These are phyloP conservation scores for Microtus pennsylvanicus DNA, from an alignment of 2,113 vertebrate species.

Conservation along the genomic window DNA sequence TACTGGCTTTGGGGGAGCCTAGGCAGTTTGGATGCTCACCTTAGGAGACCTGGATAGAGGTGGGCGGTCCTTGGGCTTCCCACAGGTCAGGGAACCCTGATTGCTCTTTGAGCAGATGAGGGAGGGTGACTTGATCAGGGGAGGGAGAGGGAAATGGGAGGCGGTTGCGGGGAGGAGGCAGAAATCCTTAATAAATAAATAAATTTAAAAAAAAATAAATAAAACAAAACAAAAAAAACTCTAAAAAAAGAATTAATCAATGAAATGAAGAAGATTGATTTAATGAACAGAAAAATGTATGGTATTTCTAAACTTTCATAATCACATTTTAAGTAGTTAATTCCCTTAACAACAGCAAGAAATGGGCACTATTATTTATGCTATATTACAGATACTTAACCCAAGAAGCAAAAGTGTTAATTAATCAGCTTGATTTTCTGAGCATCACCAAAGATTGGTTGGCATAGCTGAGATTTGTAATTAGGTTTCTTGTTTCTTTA, in stretches of 20 bases:
- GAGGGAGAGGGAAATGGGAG: too few relatives aligned
- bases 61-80: too few relatives aligned
- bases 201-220: too few relatives aligned
- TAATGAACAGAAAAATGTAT: neutral
- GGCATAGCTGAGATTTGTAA: neutral
- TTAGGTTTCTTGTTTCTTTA: neutral
- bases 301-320: neutral
- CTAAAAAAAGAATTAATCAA: neutral
- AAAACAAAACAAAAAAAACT: too few relatives aligned
- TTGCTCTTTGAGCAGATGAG: too few relatives aligned
- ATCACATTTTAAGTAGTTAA: neutral
- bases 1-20: too few relatives aligned
- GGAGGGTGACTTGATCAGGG: too few relatives aligned
- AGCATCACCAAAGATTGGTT: neutral
- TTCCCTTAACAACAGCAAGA: neutral
- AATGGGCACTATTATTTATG: neutral
- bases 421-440: neutral
- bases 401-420: neutral
- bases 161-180: too few relatives aligned
- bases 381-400: neutral
- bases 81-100: too few relatives aligned
- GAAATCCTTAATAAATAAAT: too few relatives aligned
- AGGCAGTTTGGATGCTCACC: too few relatives aligned
- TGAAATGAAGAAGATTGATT: neutral
- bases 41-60: too few relatives aligned